Evolutionary conservation across 2,797 vertebrate genomes (phyloP).

Genomic region (Chiloscyllium punctatum): DNA sequence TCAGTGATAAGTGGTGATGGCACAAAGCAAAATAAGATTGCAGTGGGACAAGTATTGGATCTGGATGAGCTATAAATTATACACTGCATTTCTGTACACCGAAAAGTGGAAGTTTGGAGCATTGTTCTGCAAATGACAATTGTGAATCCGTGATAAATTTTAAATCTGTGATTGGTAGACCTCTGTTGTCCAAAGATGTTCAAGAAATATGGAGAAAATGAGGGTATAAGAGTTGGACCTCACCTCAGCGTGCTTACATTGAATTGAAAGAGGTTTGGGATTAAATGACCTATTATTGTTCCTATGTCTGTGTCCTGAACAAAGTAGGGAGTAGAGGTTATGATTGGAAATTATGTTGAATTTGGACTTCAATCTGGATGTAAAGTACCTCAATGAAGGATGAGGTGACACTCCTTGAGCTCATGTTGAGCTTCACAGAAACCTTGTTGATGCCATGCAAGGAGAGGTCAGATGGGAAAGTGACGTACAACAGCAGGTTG

Average conservation of each 20-base stretch:
- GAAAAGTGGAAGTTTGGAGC: neutral
- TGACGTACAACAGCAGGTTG: neutral
- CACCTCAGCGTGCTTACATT: too few relatives aligned
- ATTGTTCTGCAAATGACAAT: neutral
- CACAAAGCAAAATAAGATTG: too few relatives aligned
- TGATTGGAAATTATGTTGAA: neutral
- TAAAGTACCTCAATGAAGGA: neutral
- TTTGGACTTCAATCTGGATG: neutral
- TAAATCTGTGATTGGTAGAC: too few relatives aligned
- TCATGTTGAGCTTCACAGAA: neutral
- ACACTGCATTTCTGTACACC: too few relatives aligned
- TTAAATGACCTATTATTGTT: neutral
- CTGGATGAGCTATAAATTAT: too few relatives aligned
- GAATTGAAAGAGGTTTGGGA: too few relatives aligned
- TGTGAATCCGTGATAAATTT: too few relatives aligned
- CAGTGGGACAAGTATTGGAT: too few relatives aligned
- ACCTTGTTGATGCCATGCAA: neutral
- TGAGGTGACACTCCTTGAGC: neutral
- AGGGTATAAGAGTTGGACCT: too few relatives aligned
- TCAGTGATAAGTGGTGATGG: too few relatives aligned
- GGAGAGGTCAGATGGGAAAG: neutral
- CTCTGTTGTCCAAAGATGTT: too few relatives aligned
- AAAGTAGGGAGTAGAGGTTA: neutral
- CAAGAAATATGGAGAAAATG: too few relatives aligned
- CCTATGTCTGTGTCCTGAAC: neutral